A percentile compares a stretch with the other conserved stretches of the same genome.
Conservation (phyloP, 2,113 vertebrate genomes). For the Pteruthius melanotis region DNA sequence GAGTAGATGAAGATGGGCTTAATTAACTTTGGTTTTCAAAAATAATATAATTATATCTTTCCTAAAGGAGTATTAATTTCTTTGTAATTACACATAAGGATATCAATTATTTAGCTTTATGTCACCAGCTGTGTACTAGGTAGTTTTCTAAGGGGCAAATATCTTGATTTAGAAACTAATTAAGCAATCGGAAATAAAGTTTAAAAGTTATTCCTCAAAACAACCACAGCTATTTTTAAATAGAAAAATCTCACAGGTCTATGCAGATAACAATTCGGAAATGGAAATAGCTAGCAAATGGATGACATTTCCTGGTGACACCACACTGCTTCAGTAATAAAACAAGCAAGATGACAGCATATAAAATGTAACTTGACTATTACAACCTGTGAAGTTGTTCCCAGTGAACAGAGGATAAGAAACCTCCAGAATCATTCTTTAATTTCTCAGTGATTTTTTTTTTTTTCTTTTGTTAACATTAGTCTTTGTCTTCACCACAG, state of each 20-base stretch:
- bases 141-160: not conserved
- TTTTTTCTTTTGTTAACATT: not conserved
- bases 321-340: not conserved
- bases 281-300: not conserved
- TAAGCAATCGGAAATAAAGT: constrained; percentile 47
- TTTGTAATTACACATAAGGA: constrained; percentile 14
- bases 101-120: constrained; percentile 51
- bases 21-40: constrained; percentile 23
- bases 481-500: not conserved
- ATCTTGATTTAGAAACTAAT: constrained; percentile 54
- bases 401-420: not conserved
- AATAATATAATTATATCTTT: constrained; percentile 11
- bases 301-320: not conserved
- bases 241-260: not conserved
- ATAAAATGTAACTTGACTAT: not conserved
- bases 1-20: not conserved
- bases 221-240: not conserved
- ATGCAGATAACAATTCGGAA: not conserved
- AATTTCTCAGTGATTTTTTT: not conserved
- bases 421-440: not conserved
- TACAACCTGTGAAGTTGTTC: not conserved
- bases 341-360: not conserved
- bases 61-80: constrained; percentile 11
- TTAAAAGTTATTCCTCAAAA: not conserved
- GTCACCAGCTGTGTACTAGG: constrained; percentile 24